Conservation (phyloP, 2,888 invertebrate genomes). For the Hoplodrina blanda region DNA sequence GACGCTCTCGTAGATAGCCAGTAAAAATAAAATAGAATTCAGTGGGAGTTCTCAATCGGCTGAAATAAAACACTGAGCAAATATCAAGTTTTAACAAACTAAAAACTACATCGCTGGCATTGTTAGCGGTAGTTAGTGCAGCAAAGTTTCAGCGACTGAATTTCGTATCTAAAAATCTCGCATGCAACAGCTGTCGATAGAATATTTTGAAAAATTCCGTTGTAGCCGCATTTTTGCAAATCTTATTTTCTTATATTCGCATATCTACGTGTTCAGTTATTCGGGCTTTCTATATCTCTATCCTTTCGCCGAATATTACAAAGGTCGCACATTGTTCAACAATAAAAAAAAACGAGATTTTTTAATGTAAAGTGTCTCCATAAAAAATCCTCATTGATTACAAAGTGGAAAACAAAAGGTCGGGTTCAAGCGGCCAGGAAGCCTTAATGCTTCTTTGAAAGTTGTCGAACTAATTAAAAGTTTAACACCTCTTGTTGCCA, state of each 20-base stretch:
- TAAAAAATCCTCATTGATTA: conserved; percentile 63
- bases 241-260: conserved; percentile 65
- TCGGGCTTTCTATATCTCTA: not conserved
- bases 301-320: conserved; percentile 16
- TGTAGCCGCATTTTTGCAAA: conserved; percentile 70
- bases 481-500: conserved; percentile 84
- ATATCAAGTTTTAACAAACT: conserved; percentile 29
- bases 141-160: conserved; percentile 58
- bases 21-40: conserved; percentile 9
- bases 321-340: conserved; percentile 1
- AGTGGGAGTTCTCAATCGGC: not conserved
- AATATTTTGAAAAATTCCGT: conserved; percentile 78
- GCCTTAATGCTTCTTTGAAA: conserved; percentile 82
- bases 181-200: conserved; percentile 77
- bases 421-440: conserved; percentile 71
- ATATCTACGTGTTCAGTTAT: conserved; percentile 29
- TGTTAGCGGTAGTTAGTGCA: conserved; percentile 30
- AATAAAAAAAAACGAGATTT: not conserved
- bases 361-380: conserved; percentile 27
- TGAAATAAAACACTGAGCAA: conserved; percentile 19
- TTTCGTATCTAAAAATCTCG: conserved; percentile 73
- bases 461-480: conserved; percentile 87
- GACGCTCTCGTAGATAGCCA: no score
- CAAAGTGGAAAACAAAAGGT: conserved; percentile 74
- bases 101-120: conserved; percentile 10